Evolutionary conservation across 2,113 vertebrate species (phyloP).

Genomic region (Columba janthina): DNA sequence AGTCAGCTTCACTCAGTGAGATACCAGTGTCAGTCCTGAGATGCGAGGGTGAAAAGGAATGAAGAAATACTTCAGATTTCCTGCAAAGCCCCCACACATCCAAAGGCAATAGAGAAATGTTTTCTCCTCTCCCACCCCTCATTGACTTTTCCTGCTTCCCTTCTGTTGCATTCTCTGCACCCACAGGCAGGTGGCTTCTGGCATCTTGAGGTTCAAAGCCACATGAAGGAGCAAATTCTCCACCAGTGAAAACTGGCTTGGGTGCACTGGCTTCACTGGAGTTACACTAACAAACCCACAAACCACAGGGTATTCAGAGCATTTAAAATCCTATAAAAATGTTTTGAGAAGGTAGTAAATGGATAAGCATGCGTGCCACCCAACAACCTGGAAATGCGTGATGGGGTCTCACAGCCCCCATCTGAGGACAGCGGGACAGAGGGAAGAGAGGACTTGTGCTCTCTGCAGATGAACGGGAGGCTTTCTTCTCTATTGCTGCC

Average conservation of each 20-base stretch:
- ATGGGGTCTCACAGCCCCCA: not conserved
- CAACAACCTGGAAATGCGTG: not conserved
- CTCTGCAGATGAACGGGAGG: not conserved
- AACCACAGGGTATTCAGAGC: not conserved
- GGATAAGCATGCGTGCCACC: not conserved
- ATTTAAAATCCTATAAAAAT: not conserved
- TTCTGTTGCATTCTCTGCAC: not conserved
- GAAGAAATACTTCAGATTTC: not conserved
- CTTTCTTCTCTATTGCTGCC: not conserved
- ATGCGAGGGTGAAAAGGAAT: not conserved
- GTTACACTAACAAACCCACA: not conserved
- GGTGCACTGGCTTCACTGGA: not conserved
- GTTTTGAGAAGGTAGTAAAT: not conserved
- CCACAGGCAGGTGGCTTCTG: not conserved
- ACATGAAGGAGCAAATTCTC: not conserved
- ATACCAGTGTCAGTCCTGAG: not conserved
- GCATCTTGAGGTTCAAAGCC: not conserved
- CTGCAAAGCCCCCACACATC: not conserved
- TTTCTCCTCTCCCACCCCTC: not conserved
- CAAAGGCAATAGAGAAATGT: accelerated
- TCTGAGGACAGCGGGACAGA: not conserved
- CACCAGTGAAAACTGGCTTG: not conserved
- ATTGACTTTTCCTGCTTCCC: not conserved
- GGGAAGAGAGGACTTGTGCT: not conserved
- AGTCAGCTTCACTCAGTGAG: not conserved